phyloP scores from a whole-genome alignment of 2,797 vertebrate species.

The Botia kubotai region DNA sequence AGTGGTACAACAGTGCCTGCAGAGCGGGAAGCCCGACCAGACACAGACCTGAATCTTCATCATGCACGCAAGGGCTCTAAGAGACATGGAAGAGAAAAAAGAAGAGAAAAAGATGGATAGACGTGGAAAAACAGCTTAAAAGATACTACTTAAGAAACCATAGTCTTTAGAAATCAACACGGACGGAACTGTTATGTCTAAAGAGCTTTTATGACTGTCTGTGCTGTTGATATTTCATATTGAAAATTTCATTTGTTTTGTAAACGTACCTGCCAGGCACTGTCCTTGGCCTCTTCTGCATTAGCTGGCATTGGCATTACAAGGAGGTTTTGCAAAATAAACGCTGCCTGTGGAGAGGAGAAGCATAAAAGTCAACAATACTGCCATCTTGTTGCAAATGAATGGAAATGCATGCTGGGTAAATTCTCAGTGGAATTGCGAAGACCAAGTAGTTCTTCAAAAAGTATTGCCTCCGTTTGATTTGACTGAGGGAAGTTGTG shows the following conservation, averaged over 20 bases:
- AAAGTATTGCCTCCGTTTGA: not conserved
- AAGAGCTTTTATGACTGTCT: constrained; percentile 17
- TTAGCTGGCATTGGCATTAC: constrained; percentile 89
- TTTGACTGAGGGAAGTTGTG: no score
- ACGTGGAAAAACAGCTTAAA: constrained; percentile 37
- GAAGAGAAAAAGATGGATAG: constrained; percentile 28
- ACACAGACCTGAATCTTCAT: constrained; percentile 88
- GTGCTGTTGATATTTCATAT: constrained; percentile 19
- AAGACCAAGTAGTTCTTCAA: constrained; percentile 2
- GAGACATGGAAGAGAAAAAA: constrained; percentile 23
- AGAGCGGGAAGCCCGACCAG: constrained; percentile 89
- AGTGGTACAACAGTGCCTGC: constrained; percentile 88
- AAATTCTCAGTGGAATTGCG: constrained; percentile 10
- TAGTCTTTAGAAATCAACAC: not conserved
- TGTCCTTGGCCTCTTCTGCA: constrained; percentile 82
- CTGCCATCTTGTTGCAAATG: constrained; percentile 81
- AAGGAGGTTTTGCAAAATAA: constrained; percentile 96
- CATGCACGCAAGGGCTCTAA: constrained; percentile 91
- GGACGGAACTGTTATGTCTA: constrained; percentile 24
- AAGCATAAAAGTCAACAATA: constrained; percentile 75
- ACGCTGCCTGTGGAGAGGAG: constrained; percentile 83
- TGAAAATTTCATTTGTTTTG: constrained; percentile 59
- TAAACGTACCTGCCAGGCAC: constrained; percentile 89
- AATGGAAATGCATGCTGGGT: constrained; percentile 66
- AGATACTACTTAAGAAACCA: not conserved